These are phyloP conservation scores for Calyptommatus sinebrachiatus DNA, from an alignment of 2,113 vertebrate species.

Conservation along the genomic window DNA sequence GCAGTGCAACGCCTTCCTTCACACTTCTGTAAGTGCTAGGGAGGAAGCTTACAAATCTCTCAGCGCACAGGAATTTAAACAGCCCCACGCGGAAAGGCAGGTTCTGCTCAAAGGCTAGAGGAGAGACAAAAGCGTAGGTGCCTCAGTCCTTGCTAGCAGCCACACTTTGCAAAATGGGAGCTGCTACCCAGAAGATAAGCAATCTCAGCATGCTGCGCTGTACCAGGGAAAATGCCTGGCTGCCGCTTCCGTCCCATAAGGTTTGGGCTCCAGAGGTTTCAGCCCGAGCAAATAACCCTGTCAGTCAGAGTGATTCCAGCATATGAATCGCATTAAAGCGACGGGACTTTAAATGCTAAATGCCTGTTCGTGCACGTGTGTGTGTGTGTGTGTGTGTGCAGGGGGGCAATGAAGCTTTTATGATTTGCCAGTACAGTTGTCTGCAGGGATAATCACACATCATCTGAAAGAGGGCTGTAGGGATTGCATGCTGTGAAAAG, in stretches of 20 bases:
- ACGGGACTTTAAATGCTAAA: background rate
- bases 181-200: background rate
- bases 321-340: background rate
- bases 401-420: background rate
- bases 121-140: background rate
- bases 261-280: background rate
- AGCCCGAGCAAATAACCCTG: background rate
- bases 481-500: background rate
- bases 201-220: background rate
- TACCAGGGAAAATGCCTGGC: too few species aligned
- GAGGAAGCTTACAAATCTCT: background rate
- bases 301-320: background rate
- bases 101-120: constrained; percentile 1
- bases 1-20: background rate
- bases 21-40: background rate
- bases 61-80: constrained; percentile 3
- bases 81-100: constrained; percentile 16
- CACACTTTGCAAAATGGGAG: background rate
- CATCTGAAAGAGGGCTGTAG: background rate
- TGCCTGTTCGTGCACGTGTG: background rate
- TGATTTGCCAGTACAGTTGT: background rate
- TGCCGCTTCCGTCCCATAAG: background rate
- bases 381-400: too few species aligned
- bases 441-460: too few species aligned
- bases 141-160: background rate